A percentile compares a stretch with the other conserved stretches of the same genome.
Conservation (phyloP, 1,140 invertebrate species). For the Oppia nitens region DNA sequence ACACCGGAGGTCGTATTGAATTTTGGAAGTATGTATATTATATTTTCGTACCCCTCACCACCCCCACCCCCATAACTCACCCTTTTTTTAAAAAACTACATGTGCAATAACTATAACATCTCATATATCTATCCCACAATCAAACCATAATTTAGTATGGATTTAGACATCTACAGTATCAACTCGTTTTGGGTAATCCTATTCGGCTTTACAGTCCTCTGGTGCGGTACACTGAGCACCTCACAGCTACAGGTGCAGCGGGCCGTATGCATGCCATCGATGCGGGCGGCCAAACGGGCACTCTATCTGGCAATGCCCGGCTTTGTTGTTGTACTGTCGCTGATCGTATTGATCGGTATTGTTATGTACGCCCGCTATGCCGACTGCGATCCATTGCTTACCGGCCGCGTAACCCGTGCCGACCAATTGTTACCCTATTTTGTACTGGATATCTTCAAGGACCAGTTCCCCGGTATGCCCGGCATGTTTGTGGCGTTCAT, state of each 20-base stretch:
- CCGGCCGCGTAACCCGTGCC: constrained; percentile 32
- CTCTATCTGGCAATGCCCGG: constrained; percentile 33
- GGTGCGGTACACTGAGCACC: constrained; percentile 57
- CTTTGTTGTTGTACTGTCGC: constrained; percentile 16
- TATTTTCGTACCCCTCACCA: too few relatives aligned
- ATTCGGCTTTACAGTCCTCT: constrained; percentile 36
- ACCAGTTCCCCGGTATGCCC: constrained; percentile 47
- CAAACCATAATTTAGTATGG: constrained; percentile 32
- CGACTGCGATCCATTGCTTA: constrained; percentile 48
- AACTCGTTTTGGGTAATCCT: constrained; percentile 34
- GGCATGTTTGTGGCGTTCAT: constrained; percentile 75
- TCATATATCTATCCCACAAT: too few relatives aligned
- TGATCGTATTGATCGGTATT: constrained; percentile 36
- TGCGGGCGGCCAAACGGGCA: constrained; percentile 40
- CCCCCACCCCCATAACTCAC: too few relatives aligned
- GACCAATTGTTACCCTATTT: constrained; percentile 34
- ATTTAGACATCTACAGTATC: constrained; percentile 39
- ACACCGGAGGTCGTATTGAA: constrained; percentile 31
- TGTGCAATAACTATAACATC: too few relatives aligned
- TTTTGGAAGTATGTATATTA: constrained; percentile 57
- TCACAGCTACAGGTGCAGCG: constrained; percentile 71
- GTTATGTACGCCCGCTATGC: constrained; percentile 54
- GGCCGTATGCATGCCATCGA: constrained; percentile 52
- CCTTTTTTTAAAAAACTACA: too few relatives aligned
- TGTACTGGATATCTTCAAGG: constrained; percentile 41